Evolutionary conservation across 2,888 invertebrate genomes (phyloP), one percentile per base, ranked within the genome.

Genomic region (Spialia ferax): DNA sequence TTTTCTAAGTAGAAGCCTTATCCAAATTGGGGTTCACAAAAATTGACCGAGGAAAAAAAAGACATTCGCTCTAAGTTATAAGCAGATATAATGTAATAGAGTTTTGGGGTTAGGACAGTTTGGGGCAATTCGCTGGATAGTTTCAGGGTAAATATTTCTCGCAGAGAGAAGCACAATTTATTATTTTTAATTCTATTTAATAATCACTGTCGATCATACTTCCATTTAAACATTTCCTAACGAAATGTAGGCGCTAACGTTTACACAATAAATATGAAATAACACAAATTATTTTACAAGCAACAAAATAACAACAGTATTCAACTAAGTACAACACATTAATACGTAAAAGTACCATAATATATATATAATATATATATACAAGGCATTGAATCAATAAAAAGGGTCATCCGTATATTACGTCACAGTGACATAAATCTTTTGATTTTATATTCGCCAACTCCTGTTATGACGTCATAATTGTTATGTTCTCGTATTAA

Each of bases 1-100:
- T 57, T 56, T 78, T 80, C 71, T 70, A 73, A 71, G 57, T 72
- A 73, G 73, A 74, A 75, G 72, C 73, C 73, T 73, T 73, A 72
- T 72, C 64, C 50, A 72, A 56, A 75, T 61, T 74, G 76, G 83
- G 80, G 81, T 78, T 78, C 81, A 69, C 67, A 70, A 54, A 75
- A 80, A 81, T 79, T 78, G 77, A 76, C 75, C 60, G 70, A 74
- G 6, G 7, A 70, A 71, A 73, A 71, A 61, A 6, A 52, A 11
- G n/a, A 2, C 13, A n/a, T 52, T 23, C 11, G 23, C 23, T 23
- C 23, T n/a, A n/a, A 22, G 20, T 50, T n/a, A 20, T 22, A 52
- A 23, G 52, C 52, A 23, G 10, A 52, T 2, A 26, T 11, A 35
- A 35, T 35, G n/a, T 42, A 42, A 15, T 6, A 42, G 50, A 13